Evolutionary conservation across 2,888 invertebrate genomes (phyloP).

Genomic region (Timema cristinae): DNA sequence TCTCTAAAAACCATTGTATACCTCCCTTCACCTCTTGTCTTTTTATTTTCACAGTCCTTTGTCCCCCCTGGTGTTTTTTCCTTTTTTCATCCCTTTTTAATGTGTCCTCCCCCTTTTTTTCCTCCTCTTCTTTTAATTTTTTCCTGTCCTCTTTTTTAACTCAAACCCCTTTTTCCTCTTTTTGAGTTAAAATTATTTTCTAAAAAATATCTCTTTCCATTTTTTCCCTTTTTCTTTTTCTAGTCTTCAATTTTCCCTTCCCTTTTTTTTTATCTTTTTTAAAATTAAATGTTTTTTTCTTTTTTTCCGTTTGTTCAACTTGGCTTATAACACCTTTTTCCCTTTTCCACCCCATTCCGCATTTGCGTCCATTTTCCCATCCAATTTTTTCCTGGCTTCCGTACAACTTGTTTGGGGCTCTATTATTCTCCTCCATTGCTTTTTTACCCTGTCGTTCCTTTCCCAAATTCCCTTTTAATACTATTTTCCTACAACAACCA

Average conservation of each 20-base stretch:
- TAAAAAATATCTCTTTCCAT: background rate
- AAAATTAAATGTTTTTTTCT: background rate
- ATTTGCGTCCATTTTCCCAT: background rate
- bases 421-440: background rate
- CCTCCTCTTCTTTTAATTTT: background rate
- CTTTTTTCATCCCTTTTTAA: background rate
- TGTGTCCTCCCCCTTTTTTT: background rate
- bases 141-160: background rate
- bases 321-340: background rate
- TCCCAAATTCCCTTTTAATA: background rate
- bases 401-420: background rate
- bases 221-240: background rate
- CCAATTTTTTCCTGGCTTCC: background rate
- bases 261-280: background rate
- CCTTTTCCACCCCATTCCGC: background rate
- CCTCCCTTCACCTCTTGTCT: background rate
- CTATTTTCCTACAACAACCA: background rate
- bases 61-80: background rate
- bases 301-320: background rate
- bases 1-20: no score
- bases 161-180: background rate
- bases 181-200: background rate
- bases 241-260: background rate
- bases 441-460: background rate
- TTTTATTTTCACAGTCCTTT: background rate